A percentile compares a stretch with the other conserved stretches of the same genome.
Evolutionary conservation across 2,113 vertebrate genomes (phyloP).

Genomic region (Malurus cyaneus): DNA sequence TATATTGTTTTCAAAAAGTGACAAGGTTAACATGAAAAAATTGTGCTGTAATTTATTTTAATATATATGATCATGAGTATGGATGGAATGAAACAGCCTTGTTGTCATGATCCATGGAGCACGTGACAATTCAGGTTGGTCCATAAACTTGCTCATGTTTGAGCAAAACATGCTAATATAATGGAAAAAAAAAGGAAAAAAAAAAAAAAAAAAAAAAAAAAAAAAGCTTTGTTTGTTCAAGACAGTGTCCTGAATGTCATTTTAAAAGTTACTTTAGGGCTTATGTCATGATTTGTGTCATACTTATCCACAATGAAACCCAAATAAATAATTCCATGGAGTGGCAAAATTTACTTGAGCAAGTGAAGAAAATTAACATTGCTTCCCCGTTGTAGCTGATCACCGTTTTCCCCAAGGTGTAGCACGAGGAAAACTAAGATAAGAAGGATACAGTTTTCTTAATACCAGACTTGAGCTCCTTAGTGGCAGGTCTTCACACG

Average conservation of each 20-base stretch:
- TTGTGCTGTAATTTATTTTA: constrained; percentile 62
- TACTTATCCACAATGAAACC: constrained; percentile 30
- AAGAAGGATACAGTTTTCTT: neutral
- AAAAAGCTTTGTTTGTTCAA: constrained; percentile 24
- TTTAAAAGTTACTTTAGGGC: constrained; percentile 31
- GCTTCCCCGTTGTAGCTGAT: neutral
- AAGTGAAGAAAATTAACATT: constrained; percentile 21
- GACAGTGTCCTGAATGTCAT: constrained; percentile 44
- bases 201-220: neutral
- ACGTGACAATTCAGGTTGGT: constrained; percentile 36
- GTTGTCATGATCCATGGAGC: constrained; percentile 47
- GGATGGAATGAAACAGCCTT: constrained; percentile 30
- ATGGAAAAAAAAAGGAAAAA: neutral
- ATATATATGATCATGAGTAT: constrained; percentile 53
- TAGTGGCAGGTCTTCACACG: neutral
- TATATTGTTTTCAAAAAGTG: constrained; percentile 68
- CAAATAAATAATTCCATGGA: constrained; percentile 51
- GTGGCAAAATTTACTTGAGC: constrained; percentile 33
- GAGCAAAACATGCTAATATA: constrained; percentile 27
- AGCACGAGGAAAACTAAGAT: neutral
- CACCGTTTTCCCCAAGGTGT: neutral
- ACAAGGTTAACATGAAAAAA: constrained; percentile 48
- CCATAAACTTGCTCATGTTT: constrained; percentile 29
- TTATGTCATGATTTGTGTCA: constrained; percentile 44
- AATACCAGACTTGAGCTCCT: rapidly evolving